Evolutionary conservation across 2,113 vertebrate genomes (phyloP).

Genomic region (Bos indicus): DNA sequence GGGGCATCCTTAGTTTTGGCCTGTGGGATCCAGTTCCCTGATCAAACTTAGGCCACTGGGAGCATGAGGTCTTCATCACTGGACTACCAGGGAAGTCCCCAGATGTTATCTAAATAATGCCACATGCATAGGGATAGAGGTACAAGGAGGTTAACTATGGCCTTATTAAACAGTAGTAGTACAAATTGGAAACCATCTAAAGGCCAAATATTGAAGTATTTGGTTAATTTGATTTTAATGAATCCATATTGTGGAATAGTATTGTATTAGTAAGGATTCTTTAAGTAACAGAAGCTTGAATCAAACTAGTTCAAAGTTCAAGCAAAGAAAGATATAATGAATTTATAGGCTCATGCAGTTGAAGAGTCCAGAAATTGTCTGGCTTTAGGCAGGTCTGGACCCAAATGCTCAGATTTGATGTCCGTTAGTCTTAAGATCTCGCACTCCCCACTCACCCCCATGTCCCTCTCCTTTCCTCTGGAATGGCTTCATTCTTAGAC

Average conservation of each 20-base stretch:
- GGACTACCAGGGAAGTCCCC: not conserved
- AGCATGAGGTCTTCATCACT: not conserved
- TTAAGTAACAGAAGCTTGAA: not conserved
- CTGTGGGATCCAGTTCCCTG: not conserved
- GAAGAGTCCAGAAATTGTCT: not conserved
- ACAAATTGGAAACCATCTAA: not conserved
- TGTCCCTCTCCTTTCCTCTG: not conserved
- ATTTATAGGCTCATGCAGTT: not conserved
- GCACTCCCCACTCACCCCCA: accelerated
- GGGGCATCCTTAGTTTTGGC: not conserved
- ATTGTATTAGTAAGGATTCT: not conserved
- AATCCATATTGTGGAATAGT: not conserved
- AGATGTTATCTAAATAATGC: not conserved
- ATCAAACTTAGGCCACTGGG: not conserved
- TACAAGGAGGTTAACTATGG: not conserved
- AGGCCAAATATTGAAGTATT: not conserved
- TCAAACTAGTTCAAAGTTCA: not conserved
- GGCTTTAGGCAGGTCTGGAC: not conserved
- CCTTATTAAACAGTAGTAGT: not conserved
- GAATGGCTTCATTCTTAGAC: not conserved
- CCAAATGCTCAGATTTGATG: not conserved
- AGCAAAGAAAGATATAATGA: not conserved
- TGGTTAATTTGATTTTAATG: not conserved
- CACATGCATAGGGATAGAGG: not conserved
- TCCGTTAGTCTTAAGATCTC: not conserved